Evolutionary conservation across 2,888 invertebrate genomes (phyloP).

Genomic region (Loripinus fragilis): DNA sequence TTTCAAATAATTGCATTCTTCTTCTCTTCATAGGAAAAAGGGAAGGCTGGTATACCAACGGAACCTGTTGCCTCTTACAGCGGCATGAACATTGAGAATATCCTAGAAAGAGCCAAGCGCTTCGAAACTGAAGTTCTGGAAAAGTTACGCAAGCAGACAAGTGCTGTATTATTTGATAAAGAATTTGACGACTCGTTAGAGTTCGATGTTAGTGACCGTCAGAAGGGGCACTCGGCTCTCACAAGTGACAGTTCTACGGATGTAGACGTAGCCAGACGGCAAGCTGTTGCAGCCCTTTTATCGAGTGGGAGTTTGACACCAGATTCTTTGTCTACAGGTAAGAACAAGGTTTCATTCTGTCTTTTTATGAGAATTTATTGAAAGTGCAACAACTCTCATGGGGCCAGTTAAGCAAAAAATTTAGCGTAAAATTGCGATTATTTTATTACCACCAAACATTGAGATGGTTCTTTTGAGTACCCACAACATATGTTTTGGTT

Average conservation of each 20-base stretch:
- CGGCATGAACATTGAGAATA: slow-evolving; percentile 59
- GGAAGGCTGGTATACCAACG: background rate
- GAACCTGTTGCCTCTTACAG: slow-evolving; percentile 53
- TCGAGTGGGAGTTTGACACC: slow-evolving; percentile 61
- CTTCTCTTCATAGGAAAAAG: background rate
- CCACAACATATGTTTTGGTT: too few species aligned
- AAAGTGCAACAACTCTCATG: too few species aligned
- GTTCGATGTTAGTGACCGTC: slow-evolving; percentile 47
- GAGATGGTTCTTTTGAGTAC: too few species aligned
- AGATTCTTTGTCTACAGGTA: slow-evolving; percentile 66
- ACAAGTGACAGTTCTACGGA: slow-evolving; percentile 44
- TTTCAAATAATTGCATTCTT: too few species aligned
- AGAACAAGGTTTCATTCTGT: background rate
- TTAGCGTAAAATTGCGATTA: too few species aligned
- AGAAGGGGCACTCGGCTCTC: background rate
- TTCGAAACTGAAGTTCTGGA: slow-evolving; percentile 61
- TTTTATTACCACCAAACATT: too few species aligned
- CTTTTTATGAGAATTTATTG: too few species aligned
- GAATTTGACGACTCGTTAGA: slow-evolving; percentile 56
- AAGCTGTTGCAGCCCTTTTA: slow-evolving; percentile 41
- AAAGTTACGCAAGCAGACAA: slow-evolving; percentile 65
- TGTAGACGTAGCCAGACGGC: slow-evolving; percentile 40
- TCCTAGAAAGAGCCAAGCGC: slow-evolving; percentile 60
- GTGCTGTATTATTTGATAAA: slow-evolving; percentile 60
- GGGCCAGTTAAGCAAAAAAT: too few species aligned